These are phyloP conservation scores for Oncopodura yosiiana DNA, from an alignment of 1,140 invertebrate genomes.

Conservation along the genomic window DNA sequence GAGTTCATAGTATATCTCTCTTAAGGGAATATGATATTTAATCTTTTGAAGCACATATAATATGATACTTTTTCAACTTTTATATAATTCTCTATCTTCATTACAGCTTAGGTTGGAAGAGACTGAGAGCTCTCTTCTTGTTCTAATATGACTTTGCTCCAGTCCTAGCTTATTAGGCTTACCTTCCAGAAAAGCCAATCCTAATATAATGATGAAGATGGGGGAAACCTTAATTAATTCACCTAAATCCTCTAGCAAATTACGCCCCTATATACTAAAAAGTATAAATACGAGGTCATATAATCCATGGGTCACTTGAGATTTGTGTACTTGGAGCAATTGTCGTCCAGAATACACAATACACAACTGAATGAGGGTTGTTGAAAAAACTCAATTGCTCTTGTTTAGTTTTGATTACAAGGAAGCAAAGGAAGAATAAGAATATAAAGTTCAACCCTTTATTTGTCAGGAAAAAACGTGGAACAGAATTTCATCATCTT, in stretches of 20 bases:
- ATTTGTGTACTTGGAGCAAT: neutral
- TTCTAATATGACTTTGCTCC: neutral
- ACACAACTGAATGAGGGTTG: neutral
- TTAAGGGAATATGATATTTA: too few relatives aligned
- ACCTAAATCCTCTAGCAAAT: constrained; percentile 20
- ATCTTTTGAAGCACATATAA: constrained; percentile 6
- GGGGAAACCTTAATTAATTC: constrained; percentile 25
- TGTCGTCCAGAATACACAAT: neutral
- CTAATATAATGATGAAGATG: constrained; percentile 18
- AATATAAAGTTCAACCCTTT: too few relatives aligned
- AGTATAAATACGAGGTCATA: neutral
- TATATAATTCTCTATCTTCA: neutral
- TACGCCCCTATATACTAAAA: constrained; percentile 7
- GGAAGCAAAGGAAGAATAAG: neutral
- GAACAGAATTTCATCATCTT: too few relatives aligned
- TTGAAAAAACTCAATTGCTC: neutral
- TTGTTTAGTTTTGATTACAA: neutral
- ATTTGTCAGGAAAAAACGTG: too few relatives aligned
- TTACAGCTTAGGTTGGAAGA: neutral
- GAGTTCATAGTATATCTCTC: too few relatives aligned
- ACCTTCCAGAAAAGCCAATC: neutral
- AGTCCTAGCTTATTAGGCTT: neutral
- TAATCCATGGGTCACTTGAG: neutral
- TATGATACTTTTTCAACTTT: neutral
- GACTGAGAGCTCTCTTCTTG: neutral